Base-by-base conservation (phyloP, 2,113 vertebrate genomes). In the Ailuropoda melanoleuca region DNA sequence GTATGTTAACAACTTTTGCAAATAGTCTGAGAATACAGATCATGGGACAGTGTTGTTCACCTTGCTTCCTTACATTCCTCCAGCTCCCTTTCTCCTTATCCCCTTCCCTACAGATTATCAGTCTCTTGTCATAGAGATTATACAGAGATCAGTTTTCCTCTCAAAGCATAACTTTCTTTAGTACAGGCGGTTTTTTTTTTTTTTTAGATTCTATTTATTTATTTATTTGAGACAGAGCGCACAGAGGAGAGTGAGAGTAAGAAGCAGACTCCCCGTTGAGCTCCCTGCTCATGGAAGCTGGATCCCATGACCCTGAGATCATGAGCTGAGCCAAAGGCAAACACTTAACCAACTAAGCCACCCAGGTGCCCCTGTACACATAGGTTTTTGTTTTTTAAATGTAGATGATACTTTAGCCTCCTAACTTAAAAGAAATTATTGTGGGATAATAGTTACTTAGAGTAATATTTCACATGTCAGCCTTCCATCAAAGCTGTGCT, bases 361-460 rank as follows among this genome's bases (percentile, higher is more conserved):
- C 21, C 6, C 70, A 43, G 70, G 70, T 6, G 13, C 12, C 39
- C 24, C 70, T 26, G 62, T 64, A 64, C 62, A 64, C 62, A 64
- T 64, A 31, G 21, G 12, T 39, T 46, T 64, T 70, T 91, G 19
- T 83, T 77, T 88, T 46, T 56, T 17, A 50, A 95, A 70, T 62
- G 17, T 7, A 90, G 62, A 21, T 80, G 29, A 74, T 93, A 84
- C 29, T 96, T 91, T 55, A 95, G 55, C 8, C 60, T 94, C 53
- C 62, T 92, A 85, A 72, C 24, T 50, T 78, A 82, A 82, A 89
- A 85, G 72, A 86, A 77, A 64, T 78, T 86, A 92, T 53, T 84
- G 48, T 87, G 46, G 18, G 29, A 95, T 56, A 95, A 90, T 18
- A 37, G 74, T 11, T 9, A 84, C 29, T 87, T 97, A 75, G 31